These are phyloP conservation scores for Chymomyza amoena DNA, from an alignment of 2,888 invertebrate species.

Conservation along the genomic window DNA sequence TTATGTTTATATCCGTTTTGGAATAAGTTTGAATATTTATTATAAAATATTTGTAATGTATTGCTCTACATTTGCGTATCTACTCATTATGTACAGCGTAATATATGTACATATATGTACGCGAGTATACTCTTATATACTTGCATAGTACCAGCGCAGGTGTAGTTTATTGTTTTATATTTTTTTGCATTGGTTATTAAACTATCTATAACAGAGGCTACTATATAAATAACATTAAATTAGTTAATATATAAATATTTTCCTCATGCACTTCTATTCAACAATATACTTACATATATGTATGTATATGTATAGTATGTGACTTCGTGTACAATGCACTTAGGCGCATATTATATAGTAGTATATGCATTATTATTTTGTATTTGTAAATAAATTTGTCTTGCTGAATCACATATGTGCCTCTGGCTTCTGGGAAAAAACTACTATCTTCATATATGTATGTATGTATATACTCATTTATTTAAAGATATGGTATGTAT, in stretches of 20 bases:
- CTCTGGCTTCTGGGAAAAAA: constrained; percentile 7
- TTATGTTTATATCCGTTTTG: constrained; percentile 10
- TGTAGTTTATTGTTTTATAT: constrained; percentile 13
- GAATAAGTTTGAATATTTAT: constrained; percentile 6
- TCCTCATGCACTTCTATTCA: constrained; percentile 37
- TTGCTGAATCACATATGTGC: constrained; percentile 61
- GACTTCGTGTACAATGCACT: background rate
- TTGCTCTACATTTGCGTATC: constrained; percentile 54
- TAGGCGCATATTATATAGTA: background rate
- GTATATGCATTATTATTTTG: background rate
- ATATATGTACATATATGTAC: background rate
- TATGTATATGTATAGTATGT: constrained; percentile 18
- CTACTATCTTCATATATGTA: constrained; percentile 3
- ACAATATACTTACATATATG: constrained; percentile 37
- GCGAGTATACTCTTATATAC: constrained; percentile 11
- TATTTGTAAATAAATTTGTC: constrained; percentile 21
- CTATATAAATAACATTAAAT: constrained; percentile 23
- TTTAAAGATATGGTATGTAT: background rate
- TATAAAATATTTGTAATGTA: constrained; percentile 48
- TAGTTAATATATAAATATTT: constrained; percentile 14
- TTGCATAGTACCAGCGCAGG: constrained; percentile 4
- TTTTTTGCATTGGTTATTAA: constrained; percentile 41
- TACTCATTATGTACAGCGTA: background rate
- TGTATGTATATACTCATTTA: background rate
- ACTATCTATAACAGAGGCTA: constrained; percentile 68